Conservation (phyloP, 2,797 vertebrate genomes). For the Gephyroberyx darwinii region DNA sequence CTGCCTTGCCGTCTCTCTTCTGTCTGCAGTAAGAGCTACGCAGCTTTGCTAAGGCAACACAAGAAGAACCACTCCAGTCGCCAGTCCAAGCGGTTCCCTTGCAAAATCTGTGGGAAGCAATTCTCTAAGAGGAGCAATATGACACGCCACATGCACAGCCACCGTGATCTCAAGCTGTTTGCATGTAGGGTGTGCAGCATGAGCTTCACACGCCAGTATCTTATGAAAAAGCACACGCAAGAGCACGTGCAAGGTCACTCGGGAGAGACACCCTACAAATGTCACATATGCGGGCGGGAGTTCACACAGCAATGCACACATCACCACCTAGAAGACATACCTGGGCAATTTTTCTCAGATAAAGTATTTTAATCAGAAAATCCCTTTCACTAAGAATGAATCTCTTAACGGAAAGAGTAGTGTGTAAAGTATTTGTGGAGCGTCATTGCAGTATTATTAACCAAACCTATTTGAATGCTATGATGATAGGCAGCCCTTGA, state of each 20-base stretch:
- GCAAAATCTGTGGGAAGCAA: conserved; percentile 99
- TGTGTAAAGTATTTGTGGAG: no score
- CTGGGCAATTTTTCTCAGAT: no score
- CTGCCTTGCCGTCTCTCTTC: conserved; percentile 82
- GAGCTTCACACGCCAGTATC: conserved; percentile 99
- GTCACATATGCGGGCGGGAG: conserved; percentile 98
- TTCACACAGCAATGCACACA: conserved; percentile 99
- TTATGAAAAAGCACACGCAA: conserved; percentile 99
- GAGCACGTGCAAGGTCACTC: conserved; percentile 99
- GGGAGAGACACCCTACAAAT: conserved; percentile 99
- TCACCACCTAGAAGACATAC: conserved; percentile 87
- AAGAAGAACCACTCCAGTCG: conserved; percentile 94
- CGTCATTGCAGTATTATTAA: no score
- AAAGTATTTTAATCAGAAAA: no score
- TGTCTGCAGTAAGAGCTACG: conserved; percentile 96
- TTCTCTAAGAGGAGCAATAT: conserved; percentile 99
- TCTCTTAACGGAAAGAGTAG: no score
- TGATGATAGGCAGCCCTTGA: no score
- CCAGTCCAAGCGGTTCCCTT: conserved; percentile 96
- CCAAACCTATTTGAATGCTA: no score
- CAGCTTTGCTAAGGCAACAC: conserved; percentile 94
- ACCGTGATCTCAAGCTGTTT: conserved; percentile 97
- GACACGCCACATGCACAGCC: conserved; percentile 99
- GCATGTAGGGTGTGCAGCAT: conserved; percentile 99
- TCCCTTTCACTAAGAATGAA: no score